phyloP scores from a whole-genome alignment of 2,113 vertebrate species.

The Laterallus jamaicensis region DNA sequence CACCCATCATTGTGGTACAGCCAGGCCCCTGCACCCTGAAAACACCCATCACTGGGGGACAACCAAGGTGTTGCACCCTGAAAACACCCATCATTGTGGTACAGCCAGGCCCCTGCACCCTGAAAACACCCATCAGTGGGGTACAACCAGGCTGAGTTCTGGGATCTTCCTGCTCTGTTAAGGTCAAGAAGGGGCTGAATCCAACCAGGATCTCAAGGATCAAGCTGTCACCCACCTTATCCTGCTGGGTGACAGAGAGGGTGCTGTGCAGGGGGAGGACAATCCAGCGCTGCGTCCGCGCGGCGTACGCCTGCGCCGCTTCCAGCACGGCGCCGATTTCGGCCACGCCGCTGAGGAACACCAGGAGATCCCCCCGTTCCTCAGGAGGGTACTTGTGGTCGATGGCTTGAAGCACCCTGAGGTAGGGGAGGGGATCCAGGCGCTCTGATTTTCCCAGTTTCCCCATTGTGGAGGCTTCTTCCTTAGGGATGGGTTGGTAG shows the following conservation, averaged over 20 bases:
- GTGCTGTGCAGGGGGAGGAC: slow-evolving; percentile 89
- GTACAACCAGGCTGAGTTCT: rapidly evolving
- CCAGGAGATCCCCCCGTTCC: slow-evolving; percentile 88
- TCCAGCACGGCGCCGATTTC: slow-evolving; percentile 87
- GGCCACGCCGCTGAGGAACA: slow-evolving; percentile 92
- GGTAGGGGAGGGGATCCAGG: slow-evolving; percentile 86
- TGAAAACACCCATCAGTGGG: not conserved
- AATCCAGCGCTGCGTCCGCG: slow-evolving; percentile 86
- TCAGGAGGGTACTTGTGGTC: slow-evolving; percentile 87
- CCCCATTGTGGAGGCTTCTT: slow-evolving; percentile 66
- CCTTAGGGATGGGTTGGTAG: slow-evolving; percentile 84
- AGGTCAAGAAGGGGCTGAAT: too few relatives aligned
- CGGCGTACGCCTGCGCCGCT: slow-evolving; percentile 84
- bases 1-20: too few relatives aligned
- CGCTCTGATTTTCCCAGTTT: slow-evolving; percentile 80
- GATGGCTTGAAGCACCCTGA: slow-evolving; percentile 88
- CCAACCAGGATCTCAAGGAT: too few relatives aligned
- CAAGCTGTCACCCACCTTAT: slow-evolving; percentile 78
- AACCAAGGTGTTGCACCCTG: too few relatives aligned
- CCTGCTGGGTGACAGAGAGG: slow-evolving; percentile 87
- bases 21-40: too few relatives aligned
- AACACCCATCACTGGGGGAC: too few relatives aligned
- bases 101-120: too few relatives aligned
- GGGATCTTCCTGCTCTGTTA: too few relatives aligned
- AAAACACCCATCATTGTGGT: too few relatives aligned